Evolutionary conservation across 2,113 vertebrate genomes (phyloP), one percentile per base, ranked within the genome.

Genomic region (Chauna torquata): DNA sequence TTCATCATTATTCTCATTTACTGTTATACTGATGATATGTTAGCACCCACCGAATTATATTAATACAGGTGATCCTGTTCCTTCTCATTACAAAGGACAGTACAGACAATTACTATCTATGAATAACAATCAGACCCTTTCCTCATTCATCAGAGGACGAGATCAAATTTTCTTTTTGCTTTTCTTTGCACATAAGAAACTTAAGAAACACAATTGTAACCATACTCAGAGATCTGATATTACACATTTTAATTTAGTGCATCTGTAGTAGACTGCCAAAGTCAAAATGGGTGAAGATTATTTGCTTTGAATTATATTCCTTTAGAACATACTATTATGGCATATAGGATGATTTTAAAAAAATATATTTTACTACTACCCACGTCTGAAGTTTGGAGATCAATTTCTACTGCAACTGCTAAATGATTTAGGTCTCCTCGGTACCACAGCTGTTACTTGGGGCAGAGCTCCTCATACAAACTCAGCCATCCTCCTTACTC

Each of bases 101-200:
- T 16, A 34, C 7, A 85, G 62, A 40, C 13, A 86, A 40, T 4
- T 44, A 40, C 34, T 72, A 49, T 7, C 38, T 65, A 42, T 38
- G 62, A 65, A 42, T 30, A 65, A 42, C 40, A 19, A 30, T 30
- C 44, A 90, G 91, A 86, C 13, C 5, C 5, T 28, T 76, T 74
- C 11, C n/a, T 81, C 61, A 20, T 18, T 50, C n/a, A 55, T 42
- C 9, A n/a, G 34, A 10, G 24, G 3, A 12, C 0, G 0, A 90
- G 19, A 86, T 65, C 25, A 19, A 57, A 23, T 86, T 81, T 74
- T 90, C 12, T 69, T 93, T 61, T 57, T 78, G 16, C 7, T 52
- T 88, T 77, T n/a, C 11, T 66, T 66, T 62, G 70, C 72, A 81
- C 28, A 83, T 50, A 62, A 62, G 28, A 69, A 11, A 3, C 20